These are phyloP conservation scores for Myotis findleyi DNA, from an alignment of 2,797 vertebrate genomes.

Conservation along the genomic window DNA sequence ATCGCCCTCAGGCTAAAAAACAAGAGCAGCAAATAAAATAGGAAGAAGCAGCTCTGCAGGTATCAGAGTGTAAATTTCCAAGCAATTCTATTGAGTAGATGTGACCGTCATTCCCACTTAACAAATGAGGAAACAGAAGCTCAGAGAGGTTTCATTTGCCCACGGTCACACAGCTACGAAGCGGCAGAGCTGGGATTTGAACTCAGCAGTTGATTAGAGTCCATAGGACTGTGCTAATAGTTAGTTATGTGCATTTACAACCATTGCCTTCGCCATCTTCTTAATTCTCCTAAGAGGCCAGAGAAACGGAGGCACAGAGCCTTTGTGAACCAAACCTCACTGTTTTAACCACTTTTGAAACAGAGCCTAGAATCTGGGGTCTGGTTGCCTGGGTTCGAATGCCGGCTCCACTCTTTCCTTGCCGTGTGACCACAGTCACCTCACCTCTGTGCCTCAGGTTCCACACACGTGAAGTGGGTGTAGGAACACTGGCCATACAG, in stretches of 20 bases:
- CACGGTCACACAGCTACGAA: neutral
- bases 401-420: neutral
- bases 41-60: neutral
- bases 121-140: neutral
- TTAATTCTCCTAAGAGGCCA: neutral
- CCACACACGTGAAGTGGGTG: neutral
- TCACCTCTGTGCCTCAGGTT: neutral
- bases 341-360: neutral
- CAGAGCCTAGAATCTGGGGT: neutral
- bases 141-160: slow-evolving; percentile 10
- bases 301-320: neutral
- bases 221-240: neutral
- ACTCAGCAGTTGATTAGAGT: neutral
- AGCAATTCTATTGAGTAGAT: neutral
- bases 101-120: neutral
- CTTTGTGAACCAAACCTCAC: neutral
- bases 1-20: neutral
- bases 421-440: neutral
- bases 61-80: neutral
- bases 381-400: neutral
- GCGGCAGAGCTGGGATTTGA: neutral
- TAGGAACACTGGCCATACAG: neutral
- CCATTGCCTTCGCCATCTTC: neutral
- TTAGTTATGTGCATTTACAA: neutral
- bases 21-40: neutral